Evolutionary conservation across 1,140 invertebrate species (phyloP), one percentile per base, ranked within the genome.

Genomic region (Brachionus rotundiformis): DNA sequence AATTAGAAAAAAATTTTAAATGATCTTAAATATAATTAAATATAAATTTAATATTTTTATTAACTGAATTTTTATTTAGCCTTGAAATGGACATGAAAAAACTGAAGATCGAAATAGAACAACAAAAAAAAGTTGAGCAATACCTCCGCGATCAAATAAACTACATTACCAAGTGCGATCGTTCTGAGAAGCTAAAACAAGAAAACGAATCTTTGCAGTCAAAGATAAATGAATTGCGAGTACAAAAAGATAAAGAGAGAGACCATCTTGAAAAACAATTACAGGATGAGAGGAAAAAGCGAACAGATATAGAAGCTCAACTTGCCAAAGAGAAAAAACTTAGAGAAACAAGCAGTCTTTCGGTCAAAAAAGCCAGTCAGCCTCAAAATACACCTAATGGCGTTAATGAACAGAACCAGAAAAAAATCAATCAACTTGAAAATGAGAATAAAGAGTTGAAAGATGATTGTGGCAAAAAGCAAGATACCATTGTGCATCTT

Each of bases 191-290:
- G 85, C 90, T 90, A 81, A 93, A 93, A 83, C 91, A 93, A 85
- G 93, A 94, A 85, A 92, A 94, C 86, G 93, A 94, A 86, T 91
- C 91, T 85, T 88, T 94, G 83, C 93, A 94, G 86, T 91, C 91
- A 85, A 93, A 92, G 92, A 41, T 82, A 33, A 47, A 61, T 11
- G 23, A 54, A 0, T 16, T 76, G 41, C 29, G 29, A 10, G 11
- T 16, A 7, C 33, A 68, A 68, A 59, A 61, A 25, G 59, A 81
- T 27, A 82, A 49, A 27, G 82, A 73, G 25, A 59, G 36, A 49
- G 68, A 59, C 25, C 27, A 79, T 10, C n/a, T 54, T 82, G 94
- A 97, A 87, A 91, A 93, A 83, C 91, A 93, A 82, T 89, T 96
- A 68, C 91, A 91, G 68, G 95, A 97, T 82, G 95, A 96, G 87